Conservation (phyloP, 2,113 vertebrate species). For the Salvelinus namaycush region DNA sequence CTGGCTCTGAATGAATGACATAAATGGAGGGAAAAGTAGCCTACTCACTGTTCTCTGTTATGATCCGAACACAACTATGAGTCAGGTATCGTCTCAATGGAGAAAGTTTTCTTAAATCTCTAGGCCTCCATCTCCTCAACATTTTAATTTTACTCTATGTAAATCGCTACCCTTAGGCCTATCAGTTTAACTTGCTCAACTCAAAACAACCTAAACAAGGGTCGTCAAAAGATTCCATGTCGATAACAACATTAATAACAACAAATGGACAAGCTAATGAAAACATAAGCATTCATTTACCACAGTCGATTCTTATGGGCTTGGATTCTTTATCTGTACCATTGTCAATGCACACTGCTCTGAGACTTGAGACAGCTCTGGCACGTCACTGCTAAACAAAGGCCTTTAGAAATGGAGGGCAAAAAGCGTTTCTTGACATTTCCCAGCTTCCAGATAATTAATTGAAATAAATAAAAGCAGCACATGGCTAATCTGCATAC, state of each 20-base stretch:
- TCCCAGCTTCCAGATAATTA: constrained; percentile 75
- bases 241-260: neutral
- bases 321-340: neutral
- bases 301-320: neutral
- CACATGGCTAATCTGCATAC: constrained; percentile 99
- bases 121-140: neutral
- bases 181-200: neutral
- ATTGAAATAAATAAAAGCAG: constrained; percentile 82
- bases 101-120: too few relatives aligned
- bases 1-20: constrained; percentile 65
- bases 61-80: too few relatives aligned
- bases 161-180: too few relatives aligned
- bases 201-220: neutral
- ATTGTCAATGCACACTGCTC: neutral
- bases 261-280: neutral
- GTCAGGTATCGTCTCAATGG: too few relatives aligned
- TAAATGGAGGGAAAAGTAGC: constrained; percentile 88
- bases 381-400: constrained; percentile 4
- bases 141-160: too few relatives aligned
- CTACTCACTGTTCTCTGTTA: constrained; percentile 78
- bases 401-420: constrained; percentile 31
- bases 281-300: neutral
- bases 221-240: neutral
- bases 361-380: neutral
- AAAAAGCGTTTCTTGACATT: constrained; percentile 58